A percentile compares a stretch with the other conserved stretches of the same genome.
Conservation (phyloP, 2,888 invertebrate genomes). For the Stramonita haemastoma region DNA sequence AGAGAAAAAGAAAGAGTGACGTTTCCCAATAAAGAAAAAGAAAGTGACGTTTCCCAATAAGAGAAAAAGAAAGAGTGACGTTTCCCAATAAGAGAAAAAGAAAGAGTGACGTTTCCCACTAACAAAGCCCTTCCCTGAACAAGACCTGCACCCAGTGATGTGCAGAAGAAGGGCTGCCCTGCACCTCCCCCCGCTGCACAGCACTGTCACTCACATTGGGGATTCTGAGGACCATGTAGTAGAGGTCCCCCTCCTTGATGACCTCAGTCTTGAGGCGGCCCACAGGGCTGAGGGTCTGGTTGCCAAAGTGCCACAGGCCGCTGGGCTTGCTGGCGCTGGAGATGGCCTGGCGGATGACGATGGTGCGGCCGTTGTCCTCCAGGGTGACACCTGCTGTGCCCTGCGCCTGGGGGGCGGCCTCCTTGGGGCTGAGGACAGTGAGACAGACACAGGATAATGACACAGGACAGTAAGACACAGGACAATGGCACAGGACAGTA, state of each 20-base stretch:
- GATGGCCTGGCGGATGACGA: conserved; percentile 64
- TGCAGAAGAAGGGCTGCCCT: too few species aligned
- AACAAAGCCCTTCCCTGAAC: background rate
- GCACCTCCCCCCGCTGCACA: too few species aligned
- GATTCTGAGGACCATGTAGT: conserved; percentile 63
- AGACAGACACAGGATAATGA: background rate
- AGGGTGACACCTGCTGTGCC: conserved; percentile 95
- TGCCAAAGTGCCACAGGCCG: conserved; percentile 77
- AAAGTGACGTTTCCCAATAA: too few species aligned
- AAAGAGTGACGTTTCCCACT: too few species aligned
- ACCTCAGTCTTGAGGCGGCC: conserved; percentile 90
- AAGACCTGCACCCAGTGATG: background rate
- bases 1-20: too few species aligned
- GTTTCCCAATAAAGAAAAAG: too few species aligned
- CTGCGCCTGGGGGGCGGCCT: conserved; percentile 54
- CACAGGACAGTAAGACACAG: background rate
- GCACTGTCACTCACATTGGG: conserved; percentile 74
- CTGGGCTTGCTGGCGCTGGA: conserved; percentile 61
- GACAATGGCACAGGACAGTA: background rate
- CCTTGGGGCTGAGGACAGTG: conserved; percentile 36
- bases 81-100: too few species aligned
- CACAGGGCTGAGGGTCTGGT: conserved; percentile 88
- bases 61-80: too few species aligned
- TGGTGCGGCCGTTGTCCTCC: conserved; percentile 86
- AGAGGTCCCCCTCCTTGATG: conserved; percentile 82